A percentile compares a stretch with the other conserved stretches of the same genome.
Evolutionary conservation across 2,888 invertebrate genomes (phyloP).

Genomic region (Choristoneura rosaceana): DNA sequence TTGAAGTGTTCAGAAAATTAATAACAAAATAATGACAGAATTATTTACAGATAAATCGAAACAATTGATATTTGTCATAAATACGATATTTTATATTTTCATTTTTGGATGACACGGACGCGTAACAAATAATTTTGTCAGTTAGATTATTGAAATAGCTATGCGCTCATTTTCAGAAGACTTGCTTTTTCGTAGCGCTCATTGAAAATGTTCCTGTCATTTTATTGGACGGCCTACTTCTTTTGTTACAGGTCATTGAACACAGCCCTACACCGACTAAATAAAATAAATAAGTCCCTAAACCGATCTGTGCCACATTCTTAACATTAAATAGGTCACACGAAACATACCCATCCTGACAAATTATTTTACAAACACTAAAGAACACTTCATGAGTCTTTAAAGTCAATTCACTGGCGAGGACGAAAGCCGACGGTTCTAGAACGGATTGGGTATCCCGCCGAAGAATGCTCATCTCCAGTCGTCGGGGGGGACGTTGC

Average conservation of each 20-base stretch:
- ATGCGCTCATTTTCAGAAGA: background rate
- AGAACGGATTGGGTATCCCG: slow-evolving; percentile 70
- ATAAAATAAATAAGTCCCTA: slow-evolving; percentile 17
- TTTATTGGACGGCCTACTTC: slow-evolving; percentile 38
- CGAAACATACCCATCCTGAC: slow-evolving; percentile 40
- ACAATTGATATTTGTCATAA: slow-evolving; percentile 9
- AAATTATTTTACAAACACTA: slow-evolving; percentile 40
- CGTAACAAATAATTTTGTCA: background rate
- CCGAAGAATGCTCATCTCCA: slow-evolving; percentile 87
- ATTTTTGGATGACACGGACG: slow-evolving; percentile 32
- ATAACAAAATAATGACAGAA: slow-evolving; percentile 48
- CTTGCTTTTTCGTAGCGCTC: background rate
- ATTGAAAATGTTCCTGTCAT: slow-evolving; percentile 6
- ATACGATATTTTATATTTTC: background rate
- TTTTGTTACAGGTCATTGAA: slow-evolving; percentile 32
- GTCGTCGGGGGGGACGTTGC: slow-evolving; percentile 81
- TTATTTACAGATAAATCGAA: slow-evolving; percentile 46
- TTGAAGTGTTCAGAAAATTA: slow-evolving; percentile 18
- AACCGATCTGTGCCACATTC: slow-evolving; percentile 20
- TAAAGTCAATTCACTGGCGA: slow-evolving; percentile 31
- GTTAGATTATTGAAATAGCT: background rate
- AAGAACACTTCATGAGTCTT: slow-evolving; percentile 38
- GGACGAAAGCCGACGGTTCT: slow-evolving; percentile 48
- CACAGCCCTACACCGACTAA: slow-evolving; percentile 24
- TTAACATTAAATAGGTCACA: slow-evolving; percentile 26